These are phyloP conservation scores for Holcopasites calliopsidis DNA, from an alignment of 1,140 invertebrate genomes.

Conservation along the genomic window DNA sequence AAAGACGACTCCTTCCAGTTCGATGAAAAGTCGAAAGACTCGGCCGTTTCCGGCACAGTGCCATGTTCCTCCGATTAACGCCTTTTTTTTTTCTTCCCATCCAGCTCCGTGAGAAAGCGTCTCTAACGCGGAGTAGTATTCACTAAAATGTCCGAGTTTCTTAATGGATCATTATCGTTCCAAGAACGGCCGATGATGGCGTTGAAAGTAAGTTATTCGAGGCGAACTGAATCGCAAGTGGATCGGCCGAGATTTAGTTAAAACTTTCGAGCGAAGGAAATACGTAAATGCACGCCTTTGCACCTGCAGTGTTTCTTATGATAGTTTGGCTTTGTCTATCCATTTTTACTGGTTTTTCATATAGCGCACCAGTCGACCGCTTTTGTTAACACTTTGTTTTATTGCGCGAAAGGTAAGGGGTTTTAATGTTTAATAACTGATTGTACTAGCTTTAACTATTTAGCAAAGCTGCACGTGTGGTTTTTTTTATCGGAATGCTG, in stretches of 20 bases:
- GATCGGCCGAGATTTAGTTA: conserved; percentile 53
- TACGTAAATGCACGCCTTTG: too few species aligned
- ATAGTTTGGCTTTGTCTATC: too few species aligned
- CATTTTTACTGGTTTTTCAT: too few species aligned
- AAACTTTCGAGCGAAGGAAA: conserved; percentile 45
- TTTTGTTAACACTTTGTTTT: too few species aligned
- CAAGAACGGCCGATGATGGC: conserved; percentile 44
- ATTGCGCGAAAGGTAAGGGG: too few species aligned
- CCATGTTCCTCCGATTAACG: conserved; percentile 57
- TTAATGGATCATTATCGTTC: conserved; percentile 63
- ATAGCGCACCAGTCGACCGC: too few species aligned
- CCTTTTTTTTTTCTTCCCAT: background rate
- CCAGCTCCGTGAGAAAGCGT: conserved; percentile 5
- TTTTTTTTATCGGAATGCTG: too few species aligned
- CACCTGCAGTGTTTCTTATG: too few species aligned
- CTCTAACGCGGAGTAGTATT: conserved; percentile 38
- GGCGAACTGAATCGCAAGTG: conserved; percentile 47
- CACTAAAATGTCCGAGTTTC: conserved; percentile 48
- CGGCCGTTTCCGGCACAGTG: conserved; percentile 25
- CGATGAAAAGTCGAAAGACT: conserved; percentile 63
- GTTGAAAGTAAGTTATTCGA: conserved; percentile 59
- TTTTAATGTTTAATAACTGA: too few species aligned
- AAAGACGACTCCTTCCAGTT: conserved; percentile 63
- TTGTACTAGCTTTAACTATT: too few species aligned
- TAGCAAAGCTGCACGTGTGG: too few species aligned